Conservation (phyloP, 2,888 invertebrate genomes). For the Lasioglossum morio region DNA sequence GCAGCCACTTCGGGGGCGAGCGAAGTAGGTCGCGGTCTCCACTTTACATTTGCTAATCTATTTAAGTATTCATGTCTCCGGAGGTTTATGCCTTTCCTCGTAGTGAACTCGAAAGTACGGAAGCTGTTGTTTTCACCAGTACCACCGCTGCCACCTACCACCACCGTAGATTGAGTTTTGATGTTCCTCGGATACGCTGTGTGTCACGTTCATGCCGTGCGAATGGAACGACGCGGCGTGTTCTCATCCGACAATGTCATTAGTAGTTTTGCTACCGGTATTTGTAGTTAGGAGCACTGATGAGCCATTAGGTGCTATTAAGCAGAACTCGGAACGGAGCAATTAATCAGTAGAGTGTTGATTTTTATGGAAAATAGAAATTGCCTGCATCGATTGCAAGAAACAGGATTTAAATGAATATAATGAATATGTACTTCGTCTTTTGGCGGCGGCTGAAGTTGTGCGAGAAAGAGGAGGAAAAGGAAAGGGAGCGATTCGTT, state of each 20-base stretch:
- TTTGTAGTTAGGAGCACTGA: not conserved
- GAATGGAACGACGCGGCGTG: not conserved
- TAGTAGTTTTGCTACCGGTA: not conserved
- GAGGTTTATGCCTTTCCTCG: slow-evolving; percentile 10
- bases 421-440: too few species aligned
- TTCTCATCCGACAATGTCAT: not conserved
- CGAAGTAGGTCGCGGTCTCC: slow-evolving; percentile 10
- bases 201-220: not conserved
- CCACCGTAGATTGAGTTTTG: slow-evolving; percentile 13
- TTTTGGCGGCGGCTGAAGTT: too few species aligned
- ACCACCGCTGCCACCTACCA: not conserved
- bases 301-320: not conserved
- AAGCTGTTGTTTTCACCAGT: not conserved
- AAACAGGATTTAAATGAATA: too few species aligned
- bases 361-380: too few species aligned
- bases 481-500: too few species aligned
- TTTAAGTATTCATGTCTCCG: slow-evolving; percentile 15
- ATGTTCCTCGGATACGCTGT: slow-evolving; percentile 1
- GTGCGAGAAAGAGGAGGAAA: too few species aligned
- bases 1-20: slow-evolving; percentile 19
- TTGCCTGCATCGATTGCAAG: too few species aligned
- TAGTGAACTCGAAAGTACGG: not conserved
- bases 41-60: slow-evolving; percentile 8
- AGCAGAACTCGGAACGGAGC: not conserved
- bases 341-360: not conserved